Evolutionary conservation across 1,140 invertebrate genomes (phyloP), one percentile per base, ranked within the genome.

Genomic region (Papilio xuthus): DNA sequence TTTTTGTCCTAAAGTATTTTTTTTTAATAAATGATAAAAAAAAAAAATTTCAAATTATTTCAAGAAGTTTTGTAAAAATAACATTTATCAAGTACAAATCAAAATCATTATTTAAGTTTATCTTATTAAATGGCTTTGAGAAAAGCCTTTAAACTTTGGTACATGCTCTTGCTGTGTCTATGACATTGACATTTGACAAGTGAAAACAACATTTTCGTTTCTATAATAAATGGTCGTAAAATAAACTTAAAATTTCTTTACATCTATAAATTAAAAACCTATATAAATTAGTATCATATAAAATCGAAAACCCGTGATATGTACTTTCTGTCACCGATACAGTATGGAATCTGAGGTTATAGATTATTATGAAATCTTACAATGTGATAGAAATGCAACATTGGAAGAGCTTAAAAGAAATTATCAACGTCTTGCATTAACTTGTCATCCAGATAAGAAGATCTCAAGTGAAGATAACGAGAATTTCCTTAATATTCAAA

Each of bases 381-480:
- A 94, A 26, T 96, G 96, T 82, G 86, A 92, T 3, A 88, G 89
- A 79, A 90, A 92, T 56, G 94, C 95, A 10, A 90, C 95, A 0
- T 83, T 85, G 13, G 95, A 96, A 69, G 96, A 96, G 84, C 81
- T 97, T 32, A 96, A 96, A 85, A 93, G 88, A 80, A 95, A 92
- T 81, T 97, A 96, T 89, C 95, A 95, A 83, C 93, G 94, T 67
- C 88, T 96, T 32, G 92, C 94, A 18, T 90, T 96, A 73, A 85
- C 94, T 79, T 90, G 93, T 88, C 96, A 97, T 89, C 96, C 96
- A 4, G 96, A 97, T 83, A 97, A 96, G 91, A 75, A 81, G 15
- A 50, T 79, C 12, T 78, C 15, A 70, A 77, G 78, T 85, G 15
- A 78, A 47, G 71, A 90, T 78, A 73, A 79, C 79, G 50, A 88